Percentiles rank a stretch among this genome's conserved stretches.
phyloP scores from a whole-genome alignment of 2,113 vertebrate genomes.

The Polypterus bichir region DNA sequence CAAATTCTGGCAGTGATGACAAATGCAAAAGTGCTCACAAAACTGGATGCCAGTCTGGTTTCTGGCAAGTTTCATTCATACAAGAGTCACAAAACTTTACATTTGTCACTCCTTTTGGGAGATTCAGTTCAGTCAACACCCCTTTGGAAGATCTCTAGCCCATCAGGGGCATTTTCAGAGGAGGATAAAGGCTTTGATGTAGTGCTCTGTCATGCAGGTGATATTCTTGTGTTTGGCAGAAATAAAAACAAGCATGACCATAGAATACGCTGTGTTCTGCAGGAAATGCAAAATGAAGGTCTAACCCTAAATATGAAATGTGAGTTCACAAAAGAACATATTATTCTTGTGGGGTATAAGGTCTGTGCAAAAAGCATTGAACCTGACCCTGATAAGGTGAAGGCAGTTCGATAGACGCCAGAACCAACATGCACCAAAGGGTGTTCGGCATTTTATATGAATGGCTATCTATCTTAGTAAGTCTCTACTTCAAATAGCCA shows the following conservation, averaged over 20 bases:
- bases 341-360: constrained; percentile 4
- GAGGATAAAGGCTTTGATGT: constrained; percentile 4
- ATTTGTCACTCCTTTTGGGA: background rate
- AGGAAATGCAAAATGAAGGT: constrained; percentile 1
- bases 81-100: too few species aligned
- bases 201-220: constrained; percentile 4
- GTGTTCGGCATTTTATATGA: constrained; percentile 4
- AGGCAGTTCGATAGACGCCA: constrained; percentile 10
- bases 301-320: constrained; percentile 17
- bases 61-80: background rate
- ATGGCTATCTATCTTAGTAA: constrained; percentile 17
- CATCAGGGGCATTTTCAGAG: constrained; percentile 11
- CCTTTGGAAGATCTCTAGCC: constrained; percentile 12
- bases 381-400: constrained; percentile 12
- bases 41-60: constrained; percentile 7
- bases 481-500: constrained; percentile 8
- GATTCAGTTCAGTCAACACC: constrained; percentile 11
- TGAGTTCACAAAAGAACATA: background rate
- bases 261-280: constrained; percentile 3
- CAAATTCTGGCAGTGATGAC: constrained; percentile 8
- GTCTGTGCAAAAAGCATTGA: background rate
- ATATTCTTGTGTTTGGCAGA: constrained; percentile 8
- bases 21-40: constrained; percentile 5
- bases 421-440: background rate
- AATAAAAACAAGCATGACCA: constrained; percentile 8